Base-by-base conservation (phyloP, 2,797 vertebrate genomes). In the Lophius americanus region DNA sequence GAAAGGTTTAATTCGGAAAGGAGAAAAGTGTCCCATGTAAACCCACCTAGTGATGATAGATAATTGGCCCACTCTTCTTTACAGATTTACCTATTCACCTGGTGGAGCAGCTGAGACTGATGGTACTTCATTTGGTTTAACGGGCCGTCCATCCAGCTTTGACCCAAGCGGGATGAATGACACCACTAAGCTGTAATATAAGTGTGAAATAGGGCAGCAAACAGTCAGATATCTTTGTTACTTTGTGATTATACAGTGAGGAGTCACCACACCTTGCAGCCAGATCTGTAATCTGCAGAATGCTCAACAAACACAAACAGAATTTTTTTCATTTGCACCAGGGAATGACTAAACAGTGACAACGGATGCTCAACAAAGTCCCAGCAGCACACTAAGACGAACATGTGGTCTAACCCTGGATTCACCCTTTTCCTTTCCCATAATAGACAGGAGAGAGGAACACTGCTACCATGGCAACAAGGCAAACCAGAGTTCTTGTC, bases 161-260 rank as follows among this genome's bases (percentile, higher is more conserved):
- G 8, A 54, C 68, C 53, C 4, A 12, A 55, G 13, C 49, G 23
- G 78, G 67, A 73, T 78, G 78, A 81, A 82, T 76, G 82, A 85
- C 69, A 71, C 53, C 8, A 59, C 79, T 73, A 70, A 78, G 12
- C 71, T 7, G 62, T 69, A 9, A 72, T 75, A 70, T 65, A 73
- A 74, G n/a, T 64, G 64, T 2, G 54, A 3, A n/a, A 14, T 38
- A 76, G 87, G 80, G 75, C 85, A 86, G 87, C 87, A 85, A 87
- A 71, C 57, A 80, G 89, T 89, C 84, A 85, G 70, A 76, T 14
- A 78, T 79, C 80, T 84, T 80, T 83, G 76, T 89, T 88, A 87
- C 83, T 80, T 78, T 9, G 71, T 73, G 83, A 86, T 87, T 83
- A 81, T 64, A 81, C 76, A 67, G 73, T 73, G 84, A 68, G 69